phyloP scores from a whole-genome alignment of 2,797 vertebrate genomes.

The Echeneis naucrates region DNA sequence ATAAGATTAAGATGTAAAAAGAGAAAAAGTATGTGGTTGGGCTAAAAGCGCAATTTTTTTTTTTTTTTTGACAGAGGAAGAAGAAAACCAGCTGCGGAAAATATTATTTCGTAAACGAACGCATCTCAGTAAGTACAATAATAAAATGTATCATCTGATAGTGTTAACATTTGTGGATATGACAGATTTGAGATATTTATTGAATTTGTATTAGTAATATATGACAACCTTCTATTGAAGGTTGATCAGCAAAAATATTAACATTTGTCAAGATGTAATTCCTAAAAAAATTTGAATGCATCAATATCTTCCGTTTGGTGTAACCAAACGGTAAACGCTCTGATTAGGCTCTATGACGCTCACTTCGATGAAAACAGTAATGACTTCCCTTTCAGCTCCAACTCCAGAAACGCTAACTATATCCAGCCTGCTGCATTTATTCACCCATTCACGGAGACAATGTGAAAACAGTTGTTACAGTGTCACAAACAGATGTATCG shows the following conservation, averaged over 20 bases:
- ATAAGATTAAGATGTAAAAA: neutral
- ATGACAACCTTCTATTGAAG: too few relatives aligned
- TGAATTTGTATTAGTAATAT: too few relatives aligned
- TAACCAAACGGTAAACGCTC: constrained; percentile 2
- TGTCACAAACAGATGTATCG: constrained; percentile 44
- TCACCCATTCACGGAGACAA: constrained; percentile 43
- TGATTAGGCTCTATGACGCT: neutral
- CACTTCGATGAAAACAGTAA: constrained; percentile 17
- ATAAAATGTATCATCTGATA: neutral
- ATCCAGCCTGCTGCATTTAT: constrained; percentile 60
- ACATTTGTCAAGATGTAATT: neutral
- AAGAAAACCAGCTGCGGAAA: neutral
- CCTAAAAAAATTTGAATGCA: neutral
- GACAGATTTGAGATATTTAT: neutral
- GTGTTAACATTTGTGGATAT: neutral
- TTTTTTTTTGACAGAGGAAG: too few relatives aligned
- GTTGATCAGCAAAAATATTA: neutral
- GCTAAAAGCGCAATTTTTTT: too few relatives aligned
- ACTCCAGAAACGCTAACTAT: constrained; percentile 49
- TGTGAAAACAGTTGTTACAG: constrained; percentile 55
- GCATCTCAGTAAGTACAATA: neutral
- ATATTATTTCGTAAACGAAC: neutral
- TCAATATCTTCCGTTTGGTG: neutral
- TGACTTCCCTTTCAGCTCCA: constrained; percentile 58
- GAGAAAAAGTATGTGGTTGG: neutral